Evolutionary conservation across 1,140 invertebrate genomes (phyloP).

Genomic region (Cyclargus thomasi): DNA sequence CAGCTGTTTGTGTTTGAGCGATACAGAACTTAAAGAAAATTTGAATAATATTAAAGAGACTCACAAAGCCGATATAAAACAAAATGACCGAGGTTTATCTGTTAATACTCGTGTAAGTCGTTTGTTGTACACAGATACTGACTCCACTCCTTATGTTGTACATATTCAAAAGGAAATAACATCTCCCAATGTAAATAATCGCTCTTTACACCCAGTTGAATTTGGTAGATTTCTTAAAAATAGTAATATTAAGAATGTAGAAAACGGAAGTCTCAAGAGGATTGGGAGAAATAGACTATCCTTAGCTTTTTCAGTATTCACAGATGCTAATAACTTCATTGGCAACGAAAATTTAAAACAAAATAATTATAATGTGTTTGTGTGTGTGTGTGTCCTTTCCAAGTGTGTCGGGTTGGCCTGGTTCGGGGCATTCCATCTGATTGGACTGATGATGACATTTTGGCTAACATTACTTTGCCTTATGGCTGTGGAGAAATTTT

Average conservation of each 20-base stretch:
- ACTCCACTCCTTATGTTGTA: not conserved
- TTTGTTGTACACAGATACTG: no score
- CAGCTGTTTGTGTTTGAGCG: no score
- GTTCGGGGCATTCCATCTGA: slow-evolving; percentile 26
- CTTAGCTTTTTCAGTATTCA: slow-evolving; percentile 16
- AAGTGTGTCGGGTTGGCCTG: slow-evolving; percentile 25
- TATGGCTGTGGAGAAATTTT: slow-evolving; percentile 25
- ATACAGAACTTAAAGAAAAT: no score
- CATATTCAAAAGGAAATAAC: not conserved
- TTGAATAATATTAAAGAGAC: no score
- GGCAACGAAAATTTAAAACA: not conserved
- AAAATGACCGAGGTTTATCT: no score
- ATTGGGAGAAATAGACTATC: slow-evolving; percentile 24
- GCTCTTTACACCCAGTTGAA: slow-evolving; percentile 18
- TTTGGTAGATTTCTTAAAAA: slow-evolving; percentile 24
- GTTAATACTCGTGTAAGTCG: no score
- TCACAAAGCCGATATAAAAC: no score
- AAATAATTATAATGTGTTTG: slow-evolving; percentile 22
- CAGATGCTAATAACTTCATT: slow-evolving; percentile 25
- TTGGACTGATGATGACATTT: slow-evolving; percentile 23
- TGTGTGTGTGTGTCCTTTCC: no score
- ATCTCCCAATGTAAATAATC: slow-evolving; percentile 8
- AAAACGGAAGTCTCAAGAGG: no score
- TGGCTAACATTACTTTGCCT: slow-evolving; percentile 19
- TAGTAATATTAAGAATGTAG: slow-evolving; percentile 19